These are phyloP conservation scores for Pogonus chalceus DNA, from an alignment of 1,140 invertebrate species.

Conservation along the genomic window DNA sequence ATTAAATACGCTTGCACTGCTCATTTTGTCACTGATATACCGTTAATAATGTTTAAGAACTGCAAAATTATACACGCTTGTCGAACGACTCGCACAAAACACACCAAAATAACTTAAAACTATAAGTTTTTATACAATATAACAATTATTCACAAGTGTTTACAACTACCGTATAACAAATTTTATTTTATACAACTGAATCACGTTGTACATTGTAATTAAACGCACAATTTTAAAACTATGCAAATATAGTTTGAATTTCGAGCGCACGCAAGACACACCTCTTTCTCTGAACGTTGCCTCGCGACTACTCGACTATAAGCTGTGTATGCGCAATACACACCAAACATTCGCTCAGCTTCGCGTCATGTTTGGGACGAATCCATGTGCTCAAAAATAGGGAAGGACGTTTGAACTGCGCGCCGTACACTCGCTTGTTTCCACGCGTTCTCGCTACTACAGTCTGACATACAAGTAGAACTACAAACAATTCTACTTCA, in stretches of 20 bases:
- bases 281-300: background rate
- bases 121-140: background rate
- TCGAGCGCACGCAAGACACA: background rate
- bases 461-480: too few species aligned
- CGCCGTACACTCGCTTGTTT: background rate
- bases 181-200: too few species aligned
- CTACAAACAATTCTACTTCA: too few species aligned
- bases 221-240: too few species aligned
- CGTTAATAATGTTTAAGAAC: too few species aligned
- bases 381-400: background rate
- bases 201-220: background rate
- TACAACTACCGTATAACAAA: background rate
- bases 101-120: background rate
- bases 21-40: constrained; percentile 5
- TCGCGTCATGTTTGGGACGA: background rate
- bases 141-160: background rate
- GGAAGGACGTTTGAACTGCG: background rate
- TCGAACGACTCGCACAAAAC: background rate
- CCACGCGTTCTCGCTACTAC: background rate
- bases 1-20: constrained; percentile 16
- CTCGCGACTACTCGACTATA: background rate
- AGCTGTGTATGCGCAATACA: background rate
- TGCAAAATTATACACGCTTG: background rate
- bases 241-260: background rate
- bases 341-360: background rate